These are phyloP conservation scores for Steatocranus sp. DNA, from an alignment of 2,797 vertebrate species.

Conservation along the genomic window DNA sequence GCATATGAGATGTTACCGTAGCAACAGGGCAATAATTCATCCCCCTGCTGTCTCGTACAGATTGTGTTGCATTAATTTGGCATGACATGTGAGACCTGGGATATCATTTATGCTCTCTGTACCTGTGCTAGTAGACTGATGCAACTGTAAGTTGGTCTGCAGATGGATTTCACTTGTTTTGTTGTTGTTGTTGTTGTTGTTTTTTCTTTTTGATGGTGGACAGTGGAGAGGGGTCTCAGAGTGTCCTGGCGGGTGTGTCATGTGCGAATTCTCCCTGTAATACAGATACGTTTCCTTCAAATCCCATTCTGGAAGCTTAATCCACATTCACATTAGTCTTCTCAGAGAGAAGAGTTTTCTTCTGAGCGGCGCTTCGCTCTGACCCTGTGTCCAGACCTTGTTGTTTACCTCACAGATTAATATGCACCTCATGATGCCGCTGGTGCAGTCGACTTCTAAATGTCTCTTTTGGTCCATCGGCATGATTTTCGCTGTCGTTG, in stretches of 20 bases:
- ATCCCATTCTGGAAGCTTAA: neutral
- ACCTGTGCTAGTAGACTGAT: constrained; percentile 1
- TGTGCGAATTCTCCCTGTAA: neutral
- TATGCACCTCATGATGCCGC: constrained; percentile 38
- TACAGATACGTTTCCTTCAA: neutral
- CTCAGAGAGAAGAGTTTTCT: neutral
- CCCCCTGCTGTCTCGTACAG: constrained; percentile 46
- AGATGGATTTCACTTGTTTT: neutral
- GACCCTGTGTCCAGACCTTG: constrained; percentile 47
- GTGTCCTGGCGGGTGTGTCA: constrained; percentile 2
- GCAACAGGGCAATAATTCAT: constrained; percentile 67
- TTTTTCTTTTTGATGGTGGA: neutral
- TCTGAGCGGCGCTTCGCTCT: constrained; percentile 11
- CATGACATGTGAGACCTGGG: constrained; percentile 36
- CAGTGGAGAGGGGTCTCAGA: neutral
- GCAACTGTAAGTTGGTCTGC: neutral
- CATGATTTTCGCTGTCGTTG: constrained; percentile 48
- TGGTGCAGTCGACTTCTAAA: constrained; percentile 37
- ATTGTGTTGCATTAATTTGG: constrained; percentile 61
- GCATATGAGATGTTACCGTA: constrained; percentile 64
- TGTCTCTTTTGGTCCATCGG: constrained; percentile 45
- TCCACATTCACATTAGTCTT: constrained; percentile 12
- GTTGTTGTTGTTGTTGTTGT: neutral
- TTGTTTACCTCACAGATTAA: constrained; percentile 49
- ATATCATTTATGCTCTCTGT: constrained; percentile 22